Base-by-base conservation (phyloP, 1,140 invertebrate genomes). In the Condylostylus longicornis region DNA sequence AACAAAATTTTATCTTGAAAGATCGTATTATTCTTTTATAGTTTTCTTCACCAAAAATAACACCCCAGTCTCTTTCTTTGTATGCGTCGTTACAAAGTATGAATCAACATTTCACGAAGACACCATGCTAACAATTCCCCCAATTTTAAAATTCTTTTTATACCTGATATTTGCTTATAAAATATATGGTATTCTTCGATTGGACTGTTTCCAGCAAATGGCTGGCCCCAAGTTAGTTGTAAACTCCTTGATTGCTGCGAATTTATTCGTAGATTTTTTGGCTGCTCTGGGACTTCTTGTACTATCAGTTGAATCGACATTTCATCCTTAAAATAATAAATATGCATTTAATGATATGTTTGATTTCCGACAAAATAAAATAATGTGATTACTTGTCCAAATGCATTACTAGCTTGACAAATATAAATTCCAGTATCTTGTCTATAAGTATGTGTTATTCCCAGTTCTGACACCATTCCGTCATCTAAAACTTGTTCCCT, bases 271-370 rank as follows among this genome's bases (percentile, higher is more conserved):
- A 89, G 72, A 54, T 86, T 85, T 51, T 78, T 76, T 10, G 86
- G 85, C 49, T 83, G 75, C 60, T 90, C 86, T 3, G 86, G 86
- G 17, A 79, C 87, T 64, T 76, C 89, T 75, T 93, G 86, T 8
- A 95, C 84, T 33, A 86, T 79, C 8, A 96, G 69, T 49, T 88
- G 81, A 53, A 91, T 87, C 17, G 77, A 78, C 72, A 89, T 86
- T 54, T 90, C 79, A 51, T 94, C 89, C 45, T 59, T 33, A n/a
- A n/a, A n/a, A n/a, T n/a, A n/a, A n/a, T n/a, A n/a, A n/a, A n/a
- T n/a, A n/a, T n/a, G n/a, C n/a, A n/a, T 25, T 25, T 25, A 25
- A 25, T 25, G 7, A 25, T 8, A 25, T 8, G 23, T 25, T 25
- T 25, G n/a, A 25, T 8, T 25, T 8, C n/a, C n/a, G n/a, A 25